Conservation (phyloP, 2,113 vertebrate genomes). For the Pelmatolapia mariae region DNA sequence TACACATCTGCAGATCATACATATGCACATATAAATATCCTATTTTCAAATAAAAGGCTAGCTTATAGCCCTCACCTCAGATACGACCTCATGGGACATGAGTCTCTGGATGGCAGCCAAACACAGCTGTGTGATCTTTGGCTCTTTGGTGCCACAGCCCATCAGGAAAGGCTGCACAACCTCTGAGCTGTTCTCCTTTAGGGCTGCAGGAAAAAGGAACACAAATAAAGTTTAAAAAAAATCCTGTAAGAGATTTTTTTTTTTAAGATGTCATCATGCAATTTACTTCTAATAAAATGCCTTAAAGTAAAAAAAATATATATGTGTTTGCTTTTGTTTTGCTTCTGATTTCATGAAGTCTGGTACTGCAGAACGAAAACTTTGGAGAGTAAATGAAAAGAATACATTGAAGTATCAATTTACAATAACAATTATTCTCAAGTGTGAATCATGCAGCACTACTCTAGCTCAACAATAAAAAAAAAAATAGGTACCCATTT, state of each 20-base stretch:
- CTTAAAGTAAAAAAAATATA: background rate
- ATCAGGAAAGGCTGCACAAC: constrained; percentile 98
- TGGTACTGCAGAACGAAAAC: background rate
- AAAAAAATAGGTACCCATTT: background rate
- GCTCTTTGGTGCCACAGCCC: constrained; percentile 99
- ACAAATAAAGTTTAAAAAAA: background rate
- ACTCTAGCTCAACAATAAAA: background rate
- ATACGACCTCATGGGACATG: constrained; percentile 98
- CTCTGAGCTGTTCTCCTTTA: constrained; percentile 98
- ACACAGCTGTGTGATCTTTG: constrained; percentile 97
- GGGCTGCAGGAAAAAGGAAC: constrained; percentile 63
- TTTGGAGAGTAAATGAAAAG: background rate
- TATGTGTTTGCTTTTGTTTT: background rate
- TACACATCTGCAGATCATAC: background rate
- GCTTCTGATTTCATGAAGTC: background rate
- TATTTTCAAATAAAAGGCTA: background rate
- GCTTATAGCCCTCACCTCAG: constrained; percentile 80
- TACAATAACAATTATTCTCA: background rate
- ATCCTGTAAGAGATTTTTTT: background rate
- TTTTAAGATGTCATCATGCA: background rate
- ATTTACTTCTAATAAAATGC: background rate
- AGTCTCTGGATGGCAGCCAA: constrained; percentile 96
- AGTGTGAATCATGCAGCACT: background rate
- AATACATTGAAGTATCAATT: background rate
- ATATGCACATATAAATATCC: background rate